These are phyloP conservation scores for Drosophila eugracilis DNA, from an alignment of 1,140 invertebrate genomes.

Conservation along the genomic window DNA sequence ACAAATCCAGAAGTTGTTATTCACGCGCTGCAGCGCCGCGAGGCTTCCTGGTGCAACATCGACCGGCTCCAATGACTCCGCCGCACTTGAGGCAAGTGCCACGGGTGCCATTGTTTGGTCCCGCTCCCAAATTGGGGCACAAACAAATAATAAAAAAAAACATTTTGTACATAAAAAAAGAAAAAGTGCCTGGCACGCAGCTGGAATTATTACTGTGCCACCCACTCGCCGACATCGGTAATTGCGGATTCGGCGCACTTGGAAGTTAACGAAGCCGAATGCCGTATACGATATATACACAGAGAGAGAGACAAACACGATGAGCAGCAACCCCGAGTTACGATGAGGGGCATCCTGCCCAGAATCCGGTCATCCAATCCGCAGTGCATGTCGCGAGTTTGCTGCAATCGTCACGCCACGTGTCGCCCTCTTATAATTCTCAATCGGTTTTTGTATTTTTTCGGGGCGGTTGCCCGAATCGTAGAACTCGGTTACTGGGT, in stretches of 20 bases:
- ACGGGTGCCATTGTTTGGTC: constrained; percentile 57
- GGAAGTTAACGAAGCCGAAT: constrained; percentile 45
- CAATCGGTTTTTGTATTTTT: constrained; percentile 18
- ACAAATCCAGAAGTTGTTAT: constrained; percentile 72
- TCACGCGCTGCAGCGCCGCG: constrained; percentile 35
- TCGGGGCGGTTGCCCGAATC: constrained; percentile 58
- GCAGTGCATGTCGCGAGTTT: constrained; percentile 70
- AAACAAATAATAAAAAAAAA: constrained; percentile 57
- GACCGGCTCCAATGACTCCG: constrained; percentile 32
- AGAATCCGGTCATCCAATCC: constrained; percentile 60
- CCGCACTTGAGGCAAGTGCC: constrained; percentile 67
- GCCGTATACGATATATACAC: constrained; percentile 49
- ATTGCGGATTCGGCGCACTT: constrained; percentile 63
- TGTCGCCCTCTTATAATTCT: constrained; percentile 8
- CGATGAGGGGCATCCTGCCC: constrained; percentile 60
- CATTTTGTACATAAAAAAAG: neutral
- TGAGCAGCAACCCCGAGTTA: constrained; percentile 34
- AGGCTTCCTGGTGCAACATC: constrained; percentile 56
- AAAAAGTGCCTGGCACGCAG: constrained; percentile 37
- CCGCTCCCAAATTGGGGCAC: constrained; percentile 60
- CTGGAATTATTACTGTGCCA: constrained; percentile 72
- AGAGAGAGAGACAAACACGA: constrained; percentile 1
- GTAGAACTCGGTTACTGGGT: constrained; percentile 77
- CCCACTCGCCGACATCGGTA: constrained; percentile 31
- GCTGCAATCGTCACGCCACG: constrained; percentile 61